Evolutionary conservation across 2,888 invertebrate species (phyloP), one percentile per base, ranked within the genome.

Genomic region (Timema podura): DNA sequence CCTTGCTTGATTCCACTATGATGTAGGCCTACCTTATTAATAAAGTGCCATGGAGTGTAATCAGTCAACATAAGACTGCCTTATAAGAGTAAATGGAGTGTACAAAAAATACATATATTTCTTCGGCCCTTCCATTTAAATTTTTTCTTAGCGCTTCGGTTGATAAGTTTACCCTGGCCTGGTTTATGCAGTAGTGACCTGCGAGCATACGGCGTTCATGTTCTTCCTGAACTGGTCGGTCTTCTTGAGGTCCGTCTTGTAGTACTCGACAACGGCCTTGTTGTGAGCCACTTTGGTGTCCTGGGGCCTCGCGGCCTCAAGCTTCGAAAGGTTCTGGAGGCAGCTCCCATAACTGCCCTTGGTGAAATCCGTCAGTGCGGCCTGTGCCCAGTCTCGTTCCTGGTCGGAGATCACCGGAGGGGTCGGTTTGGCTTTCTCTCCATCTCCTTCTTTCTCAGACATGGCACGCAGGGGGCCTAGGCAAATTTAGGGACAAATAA

Each of bases 201-300:
- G 71, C 3, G 85, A 85, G 68, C 87, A 86, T 64, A 91, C 82
- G 44, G 87, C 83, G 48, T 86, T 85, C 44, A 94, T 82, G 68
- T 86, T 85, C 76, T 89, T 89, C 73, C 89, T 86, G 76, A 94
- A 89, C 68, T 87, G 84, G 69, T 91, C 90, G 13, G 90, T 87
- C 76, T 91, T 90, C 75, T 87, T 90, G 77, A 91, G 85, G 65
- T 89, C 90, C 70, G 86, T 86, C 73, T 87, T 87, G 80, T 90
- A 92, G 80, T 91, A 95, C 78, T 94, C 92, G 0, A 89, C 89
- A 0, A 96, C 89, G 46, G 91, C 89, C 81, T 91, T 91, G 79
- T 97, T 96, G 77, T 94, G 94, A 64, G 87, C 84, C 2, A 93
- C 87, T 78, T 92, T 89, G 73, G 89, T 86, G 80, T 92, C 92